Evolutionary conservation across 2,888 invertebrate species (phyloP).

Genomic region (Hydroisotoma schaefferi): DNA sequence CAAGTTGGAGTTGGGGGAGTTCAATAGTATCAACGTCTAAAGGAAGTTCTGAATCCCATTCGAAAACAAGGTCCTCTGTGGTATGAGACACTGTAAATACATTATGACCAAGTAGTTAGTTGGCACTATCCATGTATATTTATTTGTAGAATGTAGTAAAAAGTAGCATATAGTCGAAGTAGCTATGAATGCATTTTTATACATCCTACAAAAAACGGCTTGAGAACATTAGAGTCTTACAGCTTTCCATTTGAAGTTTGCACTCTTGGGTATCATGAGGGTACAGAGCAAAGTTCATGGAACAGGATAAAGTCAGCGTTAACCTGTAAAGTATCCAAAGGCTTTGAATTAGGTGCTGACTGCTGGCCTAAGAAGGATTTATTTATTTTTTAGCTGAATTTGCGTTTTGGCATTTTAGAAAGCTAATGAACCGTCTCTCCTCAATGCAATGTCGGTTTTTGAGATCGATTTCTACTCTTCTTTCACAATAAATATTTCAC

Average conservation of each 20-base stretch:
- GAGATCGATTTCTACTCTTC: too few species aligned
- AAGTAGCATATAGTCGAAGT: too few species aligned
- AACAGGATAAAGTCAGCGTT: conserved; percentile 81
- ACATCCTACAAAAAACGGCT: background rate
- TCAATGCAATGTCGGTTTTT: too few species aligned
- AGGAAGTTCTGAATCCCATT: conserved; percentile 87
- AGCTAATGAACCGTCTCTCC: too few species aligned
- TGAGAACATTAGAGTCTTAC: too few species aligned
- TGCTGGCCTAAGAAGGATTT: too few species aligned
- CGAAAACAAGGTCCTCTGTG: conserved; percentile 87
- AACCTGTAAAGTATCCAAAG: conserved; percentile 58
- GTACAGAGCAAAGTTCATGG: conserved; percentile 91
- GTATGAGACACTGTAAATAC: conserved; percentile 77
- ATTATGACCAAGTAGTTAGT: background rate
- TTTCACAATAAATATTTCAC: too few species aligned
- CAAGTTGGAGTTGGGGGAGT: conserved; percentile 79
- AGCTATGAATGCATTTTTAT: background rate
- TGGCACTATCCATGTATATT: background rate
- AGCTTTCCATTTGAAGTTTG: conserved; percentile 88
- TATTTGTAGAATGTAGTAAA: too few species aligned
- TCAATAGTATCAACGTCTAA: conserved; percentile 85
- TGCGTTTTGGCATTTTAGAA: too few species aligned
- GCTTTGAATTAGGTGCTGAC: background rate
- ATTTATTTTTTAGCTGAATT: too few species aligned
- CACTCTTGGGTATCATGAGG: conserved; percentile 93